Evolutionary conservation across 2,888 invertebrate genomes (phyloP), one percentile per base, ranked within the genome.

Genomic region (Yponomeuta evonymella): DNA sequence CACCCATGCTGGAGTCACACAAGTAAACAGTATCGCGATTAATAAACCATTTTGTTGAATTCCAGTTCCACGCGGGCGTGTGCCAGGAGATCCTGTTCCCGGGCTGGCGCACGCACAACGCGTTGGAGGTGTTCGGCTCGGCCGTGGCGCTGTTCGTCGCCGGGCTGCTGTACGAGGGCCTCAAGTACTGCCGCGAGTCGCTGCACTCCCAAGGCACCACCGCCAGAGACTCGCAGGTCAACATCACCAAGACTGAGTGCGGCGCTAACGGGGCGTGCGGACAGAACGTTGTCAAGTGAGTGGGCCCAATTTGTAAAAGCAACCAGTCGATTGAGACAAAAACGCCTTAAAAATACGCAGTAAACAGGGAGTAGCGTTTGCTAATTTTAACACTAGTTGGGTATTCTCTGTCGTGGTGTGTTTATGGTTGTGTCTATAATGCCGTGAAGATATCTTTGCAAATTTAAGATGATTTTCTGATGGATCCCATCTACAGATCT

Each of bases 131-230:
- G 77, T 93, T 98, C 64, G 96, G 96, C 0, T 98, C 99, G 0
- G 97, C 97, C 83, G 90, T 98, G 71, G 97, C 96, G 68, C 96
- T 99, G 77, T 97, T 98, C 87, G 93, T 97, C 70, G 94, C 98
- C 82, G 97, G 97, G 0, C 95, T 98, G 36, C 90, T 98, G n/a
- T 99, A 99, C 84, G 99, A 99, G 89, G 98, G 97, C 0, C 94
- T 99, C 3, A 99, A 99, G 91, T 98, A 97, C 90, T 95, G 92
- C 79, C 84, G 94, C 0, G 94, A 94, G 76, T 88, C 88, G 9
- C 80, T 92, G 15, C 89, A 90, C 76, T 77, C 85, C 6, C 75
- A 84, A 1, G 85, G 85, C 51, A 79, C 83, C 15, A 75, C 81
- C 12, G 80, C 83, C 0, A 85, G 84, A 0, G 89, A 91, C 79